Percentiles rank a stretch among this genome's conserved stretches.
These are phyloP conservation scores for Melipona bicolor DNA, from an alignment of 2,888 invertebrate genomes.

Conservation along the genomic window DNA sequence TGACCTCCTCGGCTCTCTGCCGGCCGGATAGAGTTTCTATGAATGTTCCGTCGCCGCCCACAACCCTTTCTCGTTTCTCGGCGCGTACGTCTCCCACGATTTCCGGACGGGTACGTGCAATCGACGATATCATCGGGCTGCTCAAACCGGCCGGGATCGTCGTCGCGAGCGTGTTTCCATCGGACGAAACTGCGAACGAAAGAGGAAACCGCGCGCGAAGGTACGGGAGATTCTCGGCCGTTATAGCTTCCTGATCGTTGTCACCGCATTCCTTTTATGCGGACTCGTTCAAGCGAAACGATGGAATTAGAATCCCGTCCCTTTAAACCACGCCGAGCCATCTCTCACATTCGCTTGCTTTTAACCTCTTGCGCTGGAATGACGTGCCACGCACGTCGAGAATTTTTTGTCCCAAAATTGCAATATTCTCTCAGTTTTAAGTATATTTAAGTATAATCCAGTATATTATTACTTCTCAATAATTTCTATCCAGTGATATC, in stretches of 20 bases:
- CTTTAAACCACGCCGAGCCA: not conserved
- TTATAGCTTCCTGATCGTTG: conserved; percentile 81
- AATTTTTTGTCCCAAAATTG: no score
- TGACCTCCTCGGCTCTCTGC: conserved; percentile 78
- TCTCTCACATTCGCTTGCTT: not conserved
- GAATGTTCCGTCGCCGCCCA: conserved; percentile 82
- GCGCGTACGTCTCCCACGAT: conserved; percentile 62
- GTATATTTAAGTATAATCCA: no score
- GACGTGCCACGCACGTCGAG: no score
- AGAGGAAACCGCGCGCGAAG: not conserved
- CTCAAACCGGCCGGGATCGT: no score
- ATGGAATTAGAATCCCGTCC: conserved; percentile 25
- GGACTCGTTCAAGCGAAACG: conserved; percentile 76
- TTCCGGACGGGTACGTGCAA: conserved; percentile 15
- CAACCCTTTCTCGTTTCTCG: conserved; percentile 78
- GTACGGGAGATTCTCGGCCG: conserved; percentile 61
- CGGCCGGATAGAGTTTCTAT: conserved; percentile 82
- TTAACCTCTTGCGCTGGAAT: no score
- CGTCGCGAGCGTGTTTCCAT: not conserved
- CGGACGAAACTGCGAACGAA: not conserved
- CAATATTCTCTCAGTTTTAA: no score
- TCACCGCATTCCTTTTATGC: conserved; percentile 82
- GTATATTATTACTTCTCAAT: no score
- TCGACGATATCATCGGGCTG: no score
- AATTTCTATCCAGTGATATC: no score